Evolutionary conservation across 1,140 invertebrate genomes (phyloP), one percentile per base, ranked within the genome.

Genomic region (Rhopalosiphum maidis): DNA sequence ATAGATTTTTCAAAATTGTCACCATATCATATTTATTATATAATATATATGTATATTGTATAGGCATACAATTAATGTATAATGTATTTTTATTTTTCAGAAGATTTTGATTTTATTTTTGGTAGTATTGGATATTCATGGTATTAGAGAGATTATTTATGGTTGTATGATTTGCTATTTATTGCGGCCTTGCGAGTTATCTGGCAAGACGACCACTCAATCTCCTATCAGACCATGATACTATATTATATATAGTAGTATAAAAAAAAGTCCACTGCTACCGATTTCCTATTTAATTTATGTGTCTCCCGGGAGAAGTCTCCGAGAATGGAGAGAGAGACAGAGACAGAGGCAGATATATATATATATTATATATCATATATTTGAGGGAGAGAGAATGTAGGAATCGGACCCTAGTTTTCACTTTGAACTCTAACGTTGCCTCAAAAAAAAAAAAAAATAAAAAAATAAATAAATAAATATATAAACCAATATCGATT

Each of bases 121-220:
- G 21, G 6, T 83, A 35, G 21, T 23, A 92, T 68, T 48, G 3
- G 90, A 77, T 41, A 91, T 43, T 60, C 37, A 18, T 77, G 54
- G 90, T 60, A 82, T 46, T n/a, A 83, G 18, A 86, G 15, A 48
- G 48, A 93, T 93, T 85, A 93, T 93, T 93, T 93, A 93, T 86
- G 91, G 91, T n/a, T 51, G 46, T 93, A 86, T 93, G 77, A 93
- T 93, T 93, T 41, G 91, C n/a, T 93, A 86, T 93, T 93, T 86
- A 93, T 93, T 93, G 82, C 35, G 91, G 91, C 55, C 86, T 93
- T 93, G 82, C 35, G 91, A 82, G 77, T 93, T 93, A 86, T 93
- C 91, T 54, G 48, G 51, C 46, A 86, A 93, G 91, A 43, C 46
- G 82, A 93, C 82, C 91, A 25, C 48, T 93, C 91, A 93, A 93